A percentile compares a stretch with the other conserved stretches of the same genome.
Evolutionary conservation across 2,888 invertebrate species (phyloP).

Genomic region (Lissocephala sabroskyi): DNA sequence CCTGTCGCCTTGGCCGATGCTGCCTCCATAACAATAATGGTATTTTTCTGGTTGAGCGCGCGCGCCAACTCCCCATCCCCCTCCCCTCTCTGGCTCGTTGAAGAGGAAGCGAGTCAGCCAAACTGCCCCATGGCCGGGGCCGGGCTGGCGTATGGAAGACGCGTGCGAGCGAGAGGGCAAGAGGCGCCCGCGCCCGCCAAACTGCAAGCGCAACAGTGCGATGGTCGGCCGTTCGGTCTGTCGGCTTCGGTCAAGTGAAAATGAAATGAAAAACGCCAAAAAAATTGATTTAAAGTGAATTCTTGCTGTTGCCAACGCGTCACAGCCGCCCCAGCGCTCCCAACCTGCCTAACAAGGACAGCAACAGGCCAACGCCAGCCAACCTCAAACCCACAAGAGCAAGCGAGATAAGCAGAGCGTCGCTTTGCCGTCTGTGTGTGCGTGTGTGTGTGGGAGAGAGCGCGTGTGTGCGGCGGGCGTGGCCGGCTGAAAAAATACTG

Average conservation of each 20-base stretch:
- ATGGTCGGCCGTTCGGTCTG: too few species aligned
- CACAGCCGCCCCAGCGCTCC: too few species aligned
- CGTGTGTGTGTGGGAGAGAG: slow-evolving; percentile 22
- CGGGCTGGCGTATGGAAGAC: slow-evolving; percentile 2
- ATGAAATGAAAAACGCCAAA: slow-evolving; percentile 62
- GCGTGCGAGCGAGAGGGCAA: slow-evolving; percentile 11
- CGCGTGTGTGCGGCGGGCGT: slow-evolving; percentile 34
- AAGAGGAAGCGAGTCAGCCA: slow-evolving; percentile 5
- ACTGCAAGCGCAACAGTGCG: slow-evolving; percentile 45
- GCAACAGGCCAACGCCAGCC: too few species aligned
- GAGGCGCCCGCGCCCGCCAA: slow-evolving; percentile 16
- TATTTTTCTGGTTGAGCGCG: slow-evolving; percentile 55
- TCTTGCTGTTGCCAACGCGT: slow-evolving; percentile 14
- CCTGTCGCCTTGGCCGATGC: too few species aligned
- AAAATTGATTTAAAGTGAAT: slow-evolving; percentile 64
- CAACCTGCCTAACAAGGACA: too few species aligned
- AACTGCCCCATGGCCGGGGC: slow-evolving; percentile 4
- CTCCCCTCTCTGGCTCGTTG: too few species aligned
- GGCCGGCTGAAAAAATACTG: slow-evolving; percentile 51
- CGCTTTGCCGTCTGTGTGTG: slow-evolving; percentile 7
- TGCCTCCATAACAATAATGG: slow-evolving; percentile 39
- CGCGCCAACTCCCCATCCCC: slow-evolving; percentile 7
- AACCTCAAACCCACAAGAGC: too few species aligned
- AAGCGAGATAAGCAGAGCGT: slow-evolving; percentile 13
- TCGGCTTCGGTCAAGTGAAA: slow-evolving; percentile 34